Evolutionary conservation across 2,113 vertebrate species (phyloP), one percentile per base, ranked within the genome.

Genomic region (Lathamus discolor): DNA sequence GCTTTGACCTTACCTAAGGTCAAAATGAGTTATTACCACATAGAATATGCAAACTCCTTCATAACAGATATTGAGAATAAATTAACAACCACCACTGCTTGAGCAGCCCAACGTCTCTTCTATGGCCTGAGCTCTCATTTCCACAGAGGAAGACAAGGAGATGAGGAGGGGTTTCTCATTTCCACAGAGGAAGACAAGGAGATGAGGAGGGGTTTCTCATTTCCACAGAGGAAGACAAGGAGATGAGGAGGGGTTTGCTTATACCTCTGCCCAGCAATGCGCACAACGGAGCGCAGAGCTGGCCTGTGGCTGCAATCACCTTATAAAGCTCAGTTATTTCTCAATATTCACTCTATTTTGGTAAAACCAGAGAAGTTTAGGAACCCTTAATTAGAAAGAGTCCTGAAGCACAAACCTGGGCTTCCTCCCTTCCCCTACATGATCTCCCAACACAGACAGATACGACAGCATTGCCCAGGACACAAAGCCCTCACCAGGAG

Each of bases 221-320:
- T n/a, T 59, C n/a, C 27, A 27, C 0, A 6, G 24, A 35, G 0
- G 1, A 23, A n/a, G 31, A 44, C 19, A 31, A 51, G 29, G 10
- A 49, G 31, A 43, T 0, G 4, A 54, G 35, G 51, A 68, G 15
- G 6, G 4, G 2, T 37, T 54, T 80, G 72, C 20, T 68, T 31
- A 23, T 46, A 17, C 11, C 61, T n/a, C 25, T 66, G 39, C 33
- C 54, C 54, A 73, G 46, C 17, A 37, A 24, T 0, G 3, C 13
- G 11, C 2, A 3, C 5, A 33, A 46, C n/a, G 17, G 6, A 15
- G 23, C 16, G 31, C 57, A 13, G 28, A 61, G 25, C 46, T 55
- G 80, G 39, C 23, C 13, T 62, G 51, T 48, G 68, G 1, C 31
- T 27, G 43, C 77, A 54, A 5, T 37, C 33, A 12, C 27, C 8